These are phyloP conservation scores for Poecile atricapillus DNA, from an alignment of 2,113 vertebrate genomes.

Conservation along the genomic window DNA sequence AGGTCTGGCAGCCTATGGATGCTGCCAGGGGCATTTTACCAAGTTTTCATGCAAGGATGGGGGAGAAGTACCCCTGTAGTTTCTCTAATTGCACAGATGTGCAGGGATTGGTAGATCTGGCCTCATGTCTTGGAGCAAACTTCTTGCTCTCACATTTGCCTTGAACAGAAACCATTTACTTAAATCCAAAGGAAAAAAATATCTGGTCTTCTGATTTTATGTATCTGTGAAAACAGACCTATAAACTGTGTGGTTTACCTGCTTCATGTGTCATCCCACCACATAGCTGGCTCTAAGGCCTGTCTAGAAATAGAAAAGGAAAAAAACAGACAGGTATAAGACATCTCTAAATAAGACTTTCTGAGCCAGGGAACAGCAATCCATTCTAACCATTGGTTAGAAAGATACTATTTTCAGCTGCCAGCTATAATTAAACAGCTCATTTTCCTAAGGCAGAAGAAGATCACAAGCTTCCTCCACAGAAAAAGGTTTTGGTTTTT, in stretches of 20 bases:
- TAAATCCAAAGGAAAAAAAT: neutral
- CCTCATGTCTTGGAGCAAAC: neutral
- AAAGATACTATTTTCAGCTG: conserved; percentile 46
- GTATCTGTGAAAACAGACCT: neutral
- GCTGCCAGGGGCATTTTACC: neutral
- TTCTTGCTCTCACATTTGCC: neutral
- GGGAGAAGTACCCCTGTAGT: neutral
- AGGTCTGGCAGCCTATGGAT: neutral
- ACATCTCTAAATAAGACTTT: neutral
- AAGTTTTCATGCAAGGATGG: neutral
- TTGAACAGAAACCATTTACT: neutral
- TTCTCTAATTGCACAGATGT: neutral
- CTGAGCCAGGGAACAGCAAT: neutral
- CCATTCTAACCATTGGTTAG: neutral
- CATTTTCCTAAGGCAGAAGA: conserved; percentile 15
- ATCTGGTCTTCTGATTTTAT: neutral
- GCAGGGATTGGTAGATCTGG: neutral
- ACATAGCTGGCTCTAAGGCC: neutral
- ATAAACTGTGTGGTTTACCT: neutral
- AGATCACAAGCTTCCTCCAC: conserved; percentile 40
- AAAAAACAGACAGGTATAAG: neutral
- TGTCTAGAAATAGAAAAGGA: neutral
- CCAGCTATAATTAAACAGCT: conserved; percentile 46
- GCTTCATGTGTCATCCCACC: neutral
- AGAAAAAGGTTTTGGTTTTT: neutral